Evolutionary conservation across 2,797 vertebrate genomes (phyloP), one percentile per base, ranked within the genome.

Genomic region (Glossophaga mutica): DNA sequence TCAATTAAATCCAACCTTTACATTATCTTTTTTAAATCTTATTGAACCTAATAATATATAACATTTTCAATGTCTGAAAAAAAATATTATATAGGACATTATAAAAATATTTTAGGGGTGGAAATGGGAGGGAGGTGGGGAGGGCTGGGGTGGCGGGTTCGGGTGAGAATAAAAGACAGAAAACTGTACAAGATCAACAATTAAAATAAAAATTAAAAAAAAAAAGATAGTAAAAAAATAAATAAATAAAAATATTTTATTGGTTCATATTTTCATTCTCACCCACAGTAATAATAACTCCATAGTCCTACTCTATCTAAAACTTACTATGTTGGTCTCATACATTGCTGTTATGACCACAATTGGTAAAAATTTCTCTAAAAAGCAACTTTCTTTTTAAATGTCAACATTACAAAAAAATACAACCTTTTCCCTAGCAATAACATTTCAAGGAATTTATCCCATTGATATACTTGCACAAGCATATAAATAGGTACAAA

Each of bases 1-100:
- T 34, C 48, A 86, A 87, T 11, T 50, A 96, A 91, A 91, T 59
- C 94, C 48, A 97, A 83, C 11, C 59, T 95, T 77, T 86, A 85
- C 5, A 21, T 42, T 73, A 77, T 44, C 21, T 76, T 78, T 77
- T 42, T 24, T 22, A 87, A 42, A 62, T 50, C 77, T 59, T 50
- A 71, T 84, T 84, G 89, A 42, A 77, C 32, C 24, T 71, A 29
- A 67, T 65, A 87, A 68, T 77, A 94, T 70, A 68, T 85, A 96
- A 84, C 4, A 94, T 10, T 94, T 83, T 82, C 19, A 88, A 76
- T 68, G 22, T 67, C 71, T 86, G 34, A 96, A 94, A 93, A 93
- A 67, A 76, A 87, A 42, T 83, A 94, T 21, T 44, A 96, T 24
- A 68, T 79, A 88, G 44, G 19, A 83, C 6, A 68, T 73, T 87